Percentiles rank a stretch among this genome's conserved stretches.
Evolutionary conservation across 2,113 vertebrate species (phyloP).

Genomic region (Myodes glareolus): DNA sequence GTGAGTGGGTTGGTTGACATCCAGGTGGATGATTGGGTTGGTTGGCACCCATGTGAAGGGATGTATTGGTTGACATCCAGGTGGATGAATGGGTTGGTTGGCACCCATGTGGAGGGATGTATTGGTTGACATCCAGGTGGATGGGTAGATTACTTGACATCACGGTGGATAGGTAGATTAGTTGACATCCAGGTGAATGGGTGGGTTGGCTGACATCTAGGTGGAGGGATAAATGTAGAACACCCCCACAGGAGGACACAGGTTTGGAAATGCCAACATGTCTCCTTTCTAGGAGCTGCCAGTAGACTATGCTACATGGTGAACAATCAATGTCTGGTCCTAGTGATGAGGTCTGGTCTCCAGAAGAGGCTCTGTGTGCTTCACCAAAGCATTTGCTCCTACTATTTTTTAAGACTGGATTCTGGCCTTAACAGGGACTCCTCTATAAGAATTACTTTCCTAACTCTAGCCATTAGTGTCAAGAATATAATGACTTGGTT

Average conservation of each 20-base stretch:
- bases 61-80: too few species aligned
- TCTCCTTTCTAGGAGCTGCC: not conserved
- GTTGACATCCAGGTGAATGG: not conserved
- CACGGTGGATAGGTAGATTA: not conserved
- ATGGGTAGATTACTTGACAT: accelerated
- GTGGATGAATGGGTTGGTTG: not conserved
- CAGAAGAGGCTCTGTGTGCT: not conserved
- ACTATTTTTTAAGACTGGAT: not conserved
- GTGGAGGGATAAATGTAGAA: not conserved
- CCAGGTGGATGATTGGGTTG: not conserved
- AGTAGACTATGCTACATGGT: not conserved
- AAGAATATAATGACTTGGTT: not conserved
- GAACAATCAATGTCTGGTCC: not conserved
- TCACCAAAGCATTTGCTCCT: not conserved
- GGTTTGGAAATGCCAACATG: not conserved
- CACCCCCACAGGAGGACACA: not conserved
- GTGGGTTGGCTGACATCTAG: not conserved
- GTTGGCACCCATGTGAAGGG: too few species aligned
- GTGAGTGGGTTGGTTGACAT: not conserved
- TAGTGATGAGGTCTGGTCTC: not conserved
- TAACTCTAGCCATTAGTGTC: not conserved
- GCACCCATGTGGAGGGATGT: not conserved
- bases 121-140: accelerated
- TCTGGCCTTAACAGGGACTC: too few species aligned
- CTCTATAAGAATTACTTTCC: not conserved